Conservation (phyloP, 2,797 vertebrate species). For the Ctenosaura bakeri region DNA sequence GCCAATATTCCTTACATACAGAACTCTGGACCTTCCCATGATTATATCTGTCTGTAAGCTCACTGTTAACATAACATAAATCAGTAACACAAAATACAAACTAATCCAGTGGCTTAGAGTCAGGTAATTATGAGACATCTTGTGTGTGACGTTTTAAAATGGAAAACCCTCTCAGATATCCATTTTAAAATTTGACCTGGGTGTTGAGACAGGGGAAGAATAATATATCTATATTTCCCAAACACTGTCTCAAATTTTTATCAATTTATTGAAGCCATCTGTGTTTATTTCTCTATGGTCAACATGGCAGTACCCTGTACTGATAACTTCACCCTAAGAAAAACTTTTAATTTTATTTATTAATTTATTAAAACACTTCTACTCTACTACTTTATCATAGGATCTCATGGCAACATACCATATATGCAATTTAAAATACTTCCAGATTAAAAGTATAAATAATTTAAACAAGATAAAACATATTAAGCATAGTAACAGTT, state of each 20-base stretch:
- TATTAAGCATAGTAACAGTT: too few species aligned
- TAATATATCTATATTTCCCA: background rate
- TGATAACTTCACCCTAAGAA: accelerated
- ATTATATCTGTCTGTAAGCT: background rate
- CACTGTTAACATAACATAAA: background rate
- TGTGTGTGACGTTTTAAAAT: background rate
- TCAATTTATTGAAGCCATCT: background rate
- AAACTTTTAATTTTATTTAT: background rate
- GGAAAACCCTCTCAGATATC: background rate
- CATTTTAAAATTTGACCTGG: background rate
- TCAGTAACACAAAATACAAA: background rate
- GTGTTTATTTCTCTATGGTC: background rate
- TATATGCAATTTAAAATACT: too few species aligned
- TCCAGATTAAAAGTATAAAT: too few species aligned
- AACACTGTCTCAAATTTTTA: background rate
- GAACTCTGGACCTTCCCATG: background rate
- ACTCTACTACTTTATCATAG: too few species aligned
- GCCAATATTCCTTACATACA: background rate
- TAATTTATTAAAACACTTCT: too few species aligned
- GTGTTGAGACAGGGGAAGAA: background rate
- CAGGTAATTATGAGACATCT: background rate
- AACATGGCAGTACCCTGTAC: background rate
- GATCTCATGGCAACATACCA: too few species aligned
- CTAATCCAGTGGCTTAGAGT: background rate
- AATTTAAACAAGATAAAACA: too few species aligned